Base-by-base conservation (phyloP, 2,888 invertebrate species). In the Drosophila anomelani region DNA sequence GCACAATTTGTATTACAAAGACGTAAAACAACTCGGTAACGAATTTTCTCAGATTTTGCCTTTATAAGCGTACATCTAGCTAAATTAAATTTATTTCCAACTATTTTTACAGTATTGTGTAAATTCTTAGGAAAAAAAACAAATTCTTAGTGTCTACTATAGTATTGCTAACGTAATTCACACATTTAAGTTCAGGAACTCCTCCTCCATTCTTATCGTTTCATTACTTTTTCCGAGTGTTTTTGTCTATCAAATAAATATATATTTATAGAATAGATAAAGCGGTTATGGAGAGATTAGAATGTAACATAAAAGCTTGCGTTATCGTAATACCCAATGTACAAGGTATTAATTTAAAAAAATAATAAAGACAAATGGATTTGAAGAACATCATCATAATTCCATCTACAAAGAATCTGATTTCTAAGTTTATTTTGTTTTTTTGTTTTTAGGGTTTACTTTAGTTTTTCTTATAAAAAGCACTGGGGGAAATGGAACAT, bases 1-100 rank as follows among this genome's bases (percentile, higher is more conserved):
- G 59, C 59, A 59, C 59, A 29, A 23, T 34, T 51, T 39, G 49
- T 17, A 39, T 20, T 56, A 39, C 26, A 39, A 23, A 61, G n/a
- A 61, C 32, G 46, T 46, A 44, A 62, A 39, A 59, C 66, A 64
- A 63, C 46, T 62, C 32, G 51, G 34, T 51, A 39, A 39, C 39
- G 34, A 49, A 41, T 66, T 26, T 64, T 66, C 34, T 64, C 41
- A 34, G 34, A 64, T 76, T 55, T 55, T 56, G 69, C 76, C 60
- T 69, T 57, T 56, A 76, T 73, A 76, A 77, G 75, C 72, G 74
- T 85, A 89, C 80, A 82, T 81, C 89, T 89, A 85, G 88, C 88
- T 89, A 89, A 88, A 78, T 85, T 71, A 73, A 81, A 76, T 85
- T 89, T 85, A 89, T 88, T 85, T 89, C 78, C 78, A 88, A 89